phyloP scores from a whole-genome alignment of 30 jellyfish, hydroid and myxozoan genomes.

The Catostylus mosaicus region DNA sequence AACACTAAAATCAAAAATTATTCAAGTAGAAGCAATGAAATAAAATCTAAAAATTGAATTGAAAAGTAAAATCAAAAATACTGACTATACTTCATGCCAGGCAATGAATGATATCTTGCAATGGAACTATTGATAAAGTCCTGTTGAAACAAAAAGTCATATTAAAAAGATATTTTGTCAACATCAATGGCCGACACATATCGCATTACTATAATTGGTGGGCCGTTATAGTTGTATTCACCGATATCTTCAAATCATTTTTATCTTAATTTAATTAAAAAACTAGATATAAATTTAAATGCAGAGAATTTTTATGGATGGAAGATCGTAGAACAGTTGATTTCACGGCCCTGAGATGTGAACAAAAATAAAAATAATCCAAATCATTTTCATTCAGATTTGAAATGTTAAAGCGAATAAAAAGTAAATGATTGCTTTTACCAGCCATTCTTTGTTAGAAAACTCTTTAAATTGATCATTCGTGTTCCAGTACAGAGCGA shows the following conservation, averaged over 20 bases:
- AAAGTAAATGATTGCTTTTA: not conserved
- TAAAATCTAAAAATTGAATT: not conserved
- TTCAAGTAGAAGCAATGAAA: not conserved
- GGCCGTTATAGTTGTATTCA: too few relatives aligned
- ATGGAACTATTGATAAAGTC: slow-evolving; percentile 40
- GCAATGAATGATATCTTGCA: slow-evolving; percentile 34
- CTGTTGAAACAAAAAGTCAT: not conserved
- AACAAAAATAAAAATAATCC: too few relatives aligned
- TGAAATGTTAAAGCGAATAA: too few relatives aligned
- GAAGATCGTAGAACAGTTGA: too few relatives aligned
- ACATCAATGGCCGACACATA: too few relatives aligned
- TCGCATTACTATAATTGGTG: too few relatives aligned
- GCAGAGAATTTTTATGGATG: too few relatives aligned
- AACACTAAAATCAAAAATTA: not conserved
- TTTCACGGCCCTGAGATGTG: too few relatives aligned
- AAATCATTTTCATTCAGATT: too few relatives aligned
- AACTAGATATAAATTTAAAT: too few relatives aligned
- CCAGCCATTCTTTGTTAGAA: slow-evolving; percentile 83
- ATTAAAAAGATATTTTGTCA: too few relatives aligned
- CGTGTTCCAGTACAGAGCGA: slow-evolving; percentile 92
- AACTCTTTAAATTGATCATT: slow-evolving; percentile 45
- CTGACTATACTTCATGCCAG: slow-evolving; percentile 62
- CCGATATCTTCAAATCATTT: not conserved
- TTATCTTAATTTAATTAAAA: not conserved
- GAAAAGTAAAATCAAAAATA: not conserved